Conservation (phyloP, 2,888 invertebrate species). For the Vanessa cardui region DNA sequence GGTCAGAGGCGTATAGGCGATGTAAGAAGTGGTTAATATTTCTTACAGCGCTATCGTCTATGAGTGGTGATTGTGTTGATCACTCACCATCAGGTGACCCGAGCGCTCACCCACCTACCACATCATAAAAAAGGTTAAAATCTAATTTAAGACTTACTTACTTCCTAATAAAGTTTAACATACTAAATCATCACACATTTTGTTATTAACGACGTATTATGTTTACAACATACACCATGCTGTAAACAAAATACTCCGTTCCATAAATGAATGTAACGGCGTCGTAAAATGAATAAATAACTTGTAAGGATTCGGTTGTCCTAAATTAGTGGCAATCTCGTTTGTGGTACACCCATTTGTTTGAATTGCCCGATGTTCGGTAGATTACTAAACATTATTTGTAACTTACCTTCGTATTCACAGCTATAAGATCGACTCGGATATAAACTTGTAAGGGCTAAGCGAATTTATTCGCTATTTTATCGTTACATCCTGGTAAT, state of each 20-base stretch:
- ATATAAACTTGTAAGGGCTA: too few relatives aligned
- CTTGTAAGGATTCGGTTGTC: slow-evolving; percentile 22
- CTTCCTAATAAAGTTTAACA: background rate
- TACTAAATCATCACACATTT: background rate
- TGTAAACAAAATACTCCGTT: slow-evolving; percentile 1
- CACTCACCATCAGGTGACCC: too few relatives aligned
- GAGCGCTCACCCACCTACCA: too few relatives aligned
- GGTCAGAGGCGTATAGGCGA: too few relatives aligned
- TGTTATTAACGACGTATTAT: background rate
- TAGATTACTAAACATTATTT: slow-evolving; percentile 9
- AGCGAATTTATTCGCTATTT: too few relatives aligned
- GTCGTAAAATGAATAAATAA: slow-evolving; percentile 32
- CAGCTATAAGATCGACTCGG: background rate
- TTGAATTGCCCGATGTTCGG: slow-evolving; percentile 11
- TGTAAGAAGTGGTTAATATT: too few relatives aligned
- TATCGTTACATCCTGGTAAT: too few relatives aligned
- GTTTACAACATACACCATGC: too few relatives aligned
- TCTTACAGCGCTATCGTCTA: too few relatives aligned
- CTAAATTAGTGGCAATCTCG: slow-evolving; percentile 31
- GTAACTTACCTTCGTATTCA: slow-evolving; percentile 2
- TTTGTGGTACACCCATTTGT: slow-evolving; percentile 19
- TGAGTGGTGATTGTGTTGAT: too few relatives aligned
- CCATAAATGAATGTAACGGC: slow-evolving; percentile 20
- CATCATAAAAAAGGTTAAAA: too few relatives aligned
- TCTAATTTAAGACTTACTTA: too few relatives aligned